Percentiles rank a stretch among this genome's conserved stretches.
Conservation (phyloP, 2,113 vertebrate species). For the Ptyas mucosa region DNA sequence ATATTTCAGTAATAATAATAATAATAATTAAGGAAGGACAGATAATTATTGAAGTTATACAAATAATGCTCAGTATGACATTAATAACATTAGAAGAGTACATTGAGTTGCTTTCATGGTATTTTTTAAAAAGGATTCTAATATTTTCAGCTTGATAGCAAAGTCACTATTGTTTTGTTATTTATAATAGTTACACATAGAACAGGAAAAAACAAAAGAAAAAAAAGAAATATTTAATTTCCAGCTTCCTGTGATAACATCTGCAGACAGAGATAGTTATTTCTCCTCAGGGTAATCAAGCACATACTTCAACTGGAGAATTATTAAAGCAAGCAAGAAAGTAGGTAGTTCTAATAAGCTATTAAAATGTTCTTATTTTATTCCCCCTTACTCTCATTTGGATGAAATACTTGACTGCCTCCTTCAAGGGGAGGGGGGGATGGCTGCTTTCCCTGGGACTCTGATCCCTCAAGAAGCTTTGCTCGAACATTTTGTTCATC, state of each 20-base stretch:
- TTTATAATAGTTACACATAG: too few relatives aligned
- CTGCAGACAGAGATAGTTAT: not conserved
- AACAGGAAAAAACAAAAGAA: too few relatives aligned
- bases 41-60: not conserved
- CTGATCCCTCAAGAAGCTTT: not conserved
- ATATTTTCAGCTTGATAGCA: too few relatives aligned
- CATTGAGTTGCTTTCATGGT: not conserved
- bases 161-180: too few relatives aligned
- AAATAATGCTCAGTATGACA: not conserved
- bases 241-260: rapidly evolving
- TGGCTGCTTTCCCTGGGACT: not conserved
- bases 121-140: not conserved
- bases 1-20: too few relatives aligned
- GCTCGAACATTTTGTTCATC: not conserved
- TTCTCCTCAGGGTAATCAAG: not conserved
- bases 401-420: not conserved
- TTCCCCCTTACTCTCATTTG: not conserved
- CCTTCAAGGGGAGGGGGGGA: not conserved
- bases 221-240: too few relatives aligned
- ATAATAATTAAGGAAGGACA: too few relatives aligned
- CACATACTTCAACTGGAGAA: not conserved
- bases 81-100: not conserved
- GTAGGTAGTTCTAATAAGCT: not conserved
- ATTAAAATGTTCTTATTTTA: not conserved
- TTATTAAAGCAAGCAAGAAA: not conserved